Base-by-base conservation (phyloP, 2,888 invertebrate species). In the Euzophera pinguis region DNA sequence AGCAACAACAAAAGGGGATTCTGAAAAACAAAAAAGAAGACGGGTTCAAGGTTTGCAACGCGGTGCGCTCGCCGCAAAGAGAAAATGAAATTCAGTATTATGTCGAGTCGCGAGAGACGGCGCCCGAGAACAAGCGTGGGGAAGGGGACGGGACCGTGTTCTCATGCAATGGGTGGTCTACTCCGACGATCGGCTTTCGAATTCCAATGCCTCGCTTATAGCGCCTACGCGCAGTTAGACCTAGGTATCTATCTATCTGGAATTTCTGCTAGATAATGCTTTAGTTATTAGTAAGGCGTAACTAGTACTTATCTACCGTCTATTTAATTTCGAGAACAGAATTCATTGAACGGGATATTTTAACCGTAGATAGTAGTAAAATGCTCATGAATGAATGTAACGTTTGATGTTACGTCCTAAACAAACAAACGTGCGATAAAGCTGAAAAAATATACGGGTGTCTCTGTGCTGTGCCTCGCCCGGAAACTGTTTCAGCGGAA, bases 121-220 rank as follows among this genome's bases (percentile, higher is more conserved):
- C 80, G 84, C 81, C 76, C 71, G 71, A 72, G 71, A 69, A 73
- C 69, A 69, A 67, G 78, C 84, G 87, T 87, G 88, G 86, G 88
- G 87, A 86, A 85, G 82, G 86, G 85, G 80, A 79, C 80, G 79
- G 74, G 76, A 78, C 79, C 79, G 70, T 73, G 89, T 88, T 90
- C 89, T 87, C 89, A 88, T 84, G 89, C 82, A 85, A 81, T 87
- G 89, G 89, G 89, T 88, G 89, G 89, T 88, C 45, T 32, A 10
- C 45, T 45, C 14, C 89, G 81, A 76, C 81, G 87, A 84, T 84
- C 84, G 84, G 87, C 89, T 85, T 88, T 88, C 88, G 78, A 89
- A 90, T 90, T 90, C 90, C 89, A 84, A 83, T 81, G 84, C 80
- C 81, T 84, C 78, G 84, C 82, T 81, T 79, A 81, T 81, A 83